phyloP scores from a whole-genome alignment of 2,113 vertebrate species.

The Scopus umbretta region DNA sequence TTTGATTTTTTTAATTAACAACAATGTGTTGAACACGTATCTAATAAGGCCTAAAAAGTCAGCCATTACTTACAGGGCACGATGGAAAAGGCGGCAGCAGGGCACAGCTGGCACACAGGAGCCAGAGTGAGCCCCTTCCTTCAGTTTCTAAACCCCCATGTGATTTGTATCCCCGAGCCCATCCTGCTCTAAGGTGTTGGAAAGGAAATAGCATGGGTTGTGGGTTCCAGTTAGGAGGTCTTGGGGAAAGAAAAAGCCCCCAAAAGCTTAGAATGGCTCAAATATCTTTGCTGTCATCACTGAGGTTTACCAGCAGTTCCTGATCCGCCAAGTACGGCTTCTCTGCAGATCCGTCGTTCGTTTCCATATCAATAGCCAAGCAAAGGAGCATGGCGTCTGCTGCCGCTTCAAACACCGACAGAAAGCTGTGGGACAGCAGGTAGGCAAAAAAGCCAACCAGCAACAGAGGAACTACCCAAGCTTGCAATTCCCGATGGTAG shows the following conservation, averaged over 20 bases:
- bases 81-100: background rate
- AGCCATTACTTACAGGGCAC: background rate
- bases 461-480: slow-evolving; percentile 76
- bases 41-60: background rate
- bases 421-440: slow-evolving; percentile 74
- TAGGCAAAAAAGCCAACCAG: slow-evolving; percentile 75
- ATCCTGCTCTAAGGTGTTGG: background rate
- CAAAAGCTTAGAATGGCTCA: background rate
- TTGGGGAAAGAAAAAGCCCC: background rate
- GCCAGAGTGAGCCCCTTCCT: background rate
- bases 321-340: slow-evolving; percentile 77
- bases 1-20: background rate
- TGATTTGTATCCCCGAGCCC: background rate
- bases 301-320: slow-evolving; percentile 73
- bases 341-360: slow-evolving; percentile 75
- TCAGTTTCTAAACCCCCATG: background rate
- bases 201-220: background rate
- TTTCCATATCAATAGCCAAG: slow-evolving; percentile 75
- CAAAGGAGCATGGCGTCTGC: slow-evolving; percentile 74
- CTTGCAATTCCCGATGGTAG: slow-evolving; percentile 71
- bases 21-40: background rate
- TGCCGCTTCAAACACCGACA: slow-evolving; percentile 77
- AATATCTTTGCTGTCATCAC: background rate
- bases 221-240: background rate
- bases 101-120: background rate